These are phyloP conservation scores for Spermophilus dauricus DNA, from an alignment of 2,113 vertebrate genomes.

Conservation along the genomic window DNA sequence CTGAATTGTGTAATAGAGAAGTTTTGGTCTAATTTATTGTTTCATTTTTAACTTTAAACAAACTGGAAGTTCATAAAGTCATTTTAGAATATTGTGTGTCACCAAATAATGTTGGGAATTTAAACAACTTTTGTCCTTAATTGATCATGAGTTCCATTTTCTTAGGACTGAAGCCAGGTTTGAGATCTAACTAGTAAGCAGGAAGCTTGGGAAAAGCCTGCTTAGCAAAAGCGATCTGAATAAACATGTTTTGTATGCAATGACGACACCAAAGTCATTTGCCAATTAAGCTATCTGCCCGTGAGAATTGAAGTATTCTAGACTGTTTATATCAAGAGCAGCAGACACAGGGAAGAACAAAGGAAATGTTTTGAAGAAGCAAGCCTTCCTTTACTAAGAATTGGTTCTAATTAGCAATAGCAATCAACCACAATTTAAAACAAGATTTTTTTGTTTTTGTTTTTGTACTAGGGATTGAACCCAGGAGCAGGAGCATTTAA, in stretches of 20 bases:
- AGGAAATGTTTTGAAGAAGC: neutral
- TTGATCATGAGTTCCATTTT: slow-evolving; percentile 40
- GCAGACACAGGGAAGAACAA: neutral
- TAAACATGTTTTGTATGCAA: neutral
- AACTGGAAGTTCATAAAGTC: neutral
- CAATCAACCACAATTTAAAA: neutral
- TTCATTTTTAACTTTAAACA: slow-evolving; percentile 45
- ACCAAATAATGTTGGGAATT: slow-evolving; percentile 14
- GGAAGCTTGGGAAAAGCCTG: neutral
- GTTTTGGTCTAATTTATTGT: neutral
- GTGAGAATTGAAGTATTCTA: slow-evolving; percentile 14
- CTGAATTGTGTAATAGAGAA: neutral
- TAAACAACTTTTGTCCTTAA: neutral
- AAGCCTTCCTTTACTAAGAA: neutral
- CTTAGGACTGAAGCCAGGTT: neutral
- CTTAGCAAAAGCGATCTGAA: neutral
- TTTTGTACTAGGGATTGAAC: too few relatives aligned
- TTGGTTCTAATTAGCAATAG: neutral
- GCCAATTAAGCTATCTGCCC: slow-evolving; percentile 44
- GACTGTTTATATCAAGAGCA: slow-evolving; percentile 32
- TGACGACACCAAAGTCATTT: neutral
- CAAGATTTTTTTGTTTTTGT: neutral
- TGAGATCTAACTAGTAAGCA: slow-evolving; percentile 8
- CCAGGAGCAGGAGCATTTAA: too few relatives aligned
- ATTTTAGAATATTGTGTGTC: neutral